Percentiles rank a stretch among this genome's conserved stretches.
These are phyloP conservation scores for Tetraneura akinire DNA, from an alignment of 1,140 invertebrate species.

Conservation along the genomic window DNA sequence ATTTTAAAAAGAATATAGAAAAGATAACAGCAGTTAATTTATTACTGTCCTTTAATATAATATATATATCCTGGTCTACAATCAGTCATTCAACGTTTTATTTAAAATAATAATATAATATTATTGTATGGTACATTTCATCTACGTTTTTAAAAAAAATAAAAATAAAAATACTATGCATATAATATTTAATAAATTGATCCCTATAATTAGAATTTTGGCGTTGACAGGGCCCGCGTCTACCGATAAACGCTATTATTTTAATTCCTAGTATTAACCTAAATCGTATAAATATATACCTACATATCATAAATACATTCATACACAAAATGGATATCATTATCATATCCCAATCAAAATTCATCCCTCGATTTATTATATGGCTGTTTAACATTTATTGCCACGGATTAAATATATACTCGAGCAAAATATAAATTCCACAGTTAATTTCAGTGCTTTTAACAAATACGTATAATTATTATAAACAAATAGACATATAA, in stretches of 20 bases:
- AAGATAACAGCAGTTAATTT: too few species aligned
- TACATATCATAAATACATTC: conserved; percentile 14
- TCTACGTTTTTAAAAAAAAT: not conserved
- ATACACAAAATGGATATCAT: not conserved
- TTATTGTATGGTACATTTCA: too few species aligned
- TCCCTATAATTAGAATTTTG: not conserved
- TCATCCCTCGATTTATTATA: conserved; percentile 18
- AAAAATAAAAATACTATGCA: not conserved
- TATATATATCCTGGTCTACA: not conserved
- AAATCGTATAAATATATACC: conserved; percentile 1
- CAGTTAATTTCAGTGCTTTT: not conserved
- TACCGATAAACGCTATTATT: conserved; percentile 13
- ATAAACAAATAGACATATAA: not conserved
- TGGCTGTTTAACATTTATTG: conserved; percentile 6
- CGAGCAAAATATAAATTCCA: not conserved
- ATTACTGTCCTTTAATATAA: too few species aligned
- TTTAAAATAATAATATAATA: not conserved
- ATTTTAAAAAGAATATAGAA: too few species aligned
- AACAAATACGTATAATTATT: not conserved
- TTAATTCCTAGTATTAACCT: not conserved
- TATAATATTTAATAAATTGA: not conserved
- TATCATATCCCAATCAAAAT: conserved; percentile 13
- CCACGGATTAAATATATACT: conserved; percentile 6
- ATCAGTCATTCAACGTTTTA: not conserved
- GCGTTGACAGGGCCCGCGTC: conserved; percentile 1